Base-by-base conservation (phyloP, 2,888 invertebrate species). In the Drosophila buzzatii region DNA sequence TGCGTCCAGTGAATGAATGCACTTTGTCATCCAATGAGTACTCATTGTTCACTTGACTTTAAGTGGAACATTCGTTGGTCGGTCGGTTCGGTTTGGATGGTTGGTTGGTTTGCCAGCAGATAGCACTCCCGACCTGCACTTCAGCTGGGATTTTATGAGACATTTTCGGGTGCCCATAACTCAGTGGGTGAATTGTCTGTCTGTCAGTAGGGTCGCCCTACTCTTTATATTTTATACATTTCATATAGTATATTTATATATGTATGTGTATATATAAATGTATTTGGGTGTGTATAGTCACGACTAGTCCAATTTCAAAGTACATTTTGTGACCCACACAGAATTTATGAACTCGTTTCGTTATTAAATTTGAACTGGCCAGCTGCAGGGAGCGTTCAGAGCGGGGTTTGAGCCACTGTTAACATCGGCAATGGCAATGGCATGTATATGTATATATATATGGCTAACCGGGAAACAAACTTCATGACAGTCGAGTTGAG, bases 381-480 rank as follows among this genome's bases (percentile, higher is more conserved):
- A 51, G 41, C 39, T 77, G 60, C 44, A 56, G 42, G 20, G 45
- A 16, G 23, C 7, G 56, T 8, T 20, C 35, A 16, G 42, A 20
- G 42, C 42, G 33, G 57, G 20, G 33, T n/a, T 35, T 20, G 62
- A 37, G 37, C 33, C 39, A 27, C 63, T 55, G 51, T 74, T 74
- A 68, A 55, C 69, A 69, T 69, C 56, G 62, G 39, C 53, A 74
- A 59, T 59, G 65, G 63, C 33, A 55, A 52, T 61, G n/a, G 12
- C n/a, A 51, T 60, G 72, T 23, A 53, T 16, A 39, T 23, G 27
- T 35, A 53, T 23, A 23, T 23, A 51, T 51, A 18, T 59, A 64
- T 60, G 66, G 70, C 70, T 73, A 73, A 72, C 71, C 73, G 67
- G 70, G 85, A 82, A 87, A 89, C 89, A 84, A 84, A 72, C 85